Percentiles rank a stretch among this genome's conserved stretches.
Conservation (phyloP, 2,797 vertebrate genomes). For the Acanthurus leucopareius region DNA sequence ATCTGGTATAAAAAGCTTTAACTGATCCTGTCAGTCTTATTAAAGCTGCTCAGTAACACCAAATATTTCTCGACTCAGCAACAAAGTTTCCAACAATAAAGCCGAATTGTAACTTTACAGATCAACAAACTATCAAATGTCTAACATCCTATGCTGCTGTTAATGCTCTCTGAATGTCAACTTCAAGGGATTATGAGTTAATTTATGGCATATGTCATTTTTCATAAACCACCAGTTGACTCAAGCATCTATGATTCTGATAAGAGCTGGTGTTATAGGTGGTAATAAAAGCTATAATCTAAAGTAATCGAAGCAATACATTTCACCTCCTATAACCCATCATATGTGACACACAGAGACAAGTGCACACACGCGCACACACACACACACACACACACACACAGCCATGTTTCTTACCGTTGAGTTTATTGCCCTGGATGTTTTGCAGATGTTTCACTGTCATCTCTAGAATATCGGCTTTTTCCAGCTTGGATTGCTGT, state of each 20-base stretch:
- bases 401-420: constrained; percentile 80
- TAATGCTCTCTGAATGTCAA: constrained; percentile 47
- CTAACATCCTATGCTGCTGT: not conserved
- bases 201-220: not conserved
- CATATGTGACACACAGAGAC: not conserved
- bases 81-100: not conserved
- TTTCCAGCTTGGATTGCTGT: constrained; percentile 94
- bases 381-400: not conserved
- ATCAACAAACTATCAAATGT: not conserved
- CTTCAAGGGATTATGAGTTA: not conserved
- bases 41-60: not conserved
- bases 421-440: constrained; percentile 87
- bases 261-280: not conserved
- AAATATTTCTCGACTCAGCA: not conserved
- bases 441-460: constrained; percentile 93
- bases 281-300: not conserved
- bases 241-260: too few relatives aligned
- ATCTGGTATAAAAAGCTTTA: not conserved
- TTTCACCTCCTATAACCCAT: not conserved
- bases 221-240: too few relatives aligned
- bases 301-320: too few relatives aligned
- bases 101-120: not conserved
- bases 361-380: not conserved
- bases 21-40: not conserved
- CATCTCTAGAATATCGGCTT: constrained; percentile 94